These are phyloP conservation scores for Emydocephalus ijimae DNA, from an alignment of 2,113 vertebrate genomes.

Conservation along the genomic window DNA sequence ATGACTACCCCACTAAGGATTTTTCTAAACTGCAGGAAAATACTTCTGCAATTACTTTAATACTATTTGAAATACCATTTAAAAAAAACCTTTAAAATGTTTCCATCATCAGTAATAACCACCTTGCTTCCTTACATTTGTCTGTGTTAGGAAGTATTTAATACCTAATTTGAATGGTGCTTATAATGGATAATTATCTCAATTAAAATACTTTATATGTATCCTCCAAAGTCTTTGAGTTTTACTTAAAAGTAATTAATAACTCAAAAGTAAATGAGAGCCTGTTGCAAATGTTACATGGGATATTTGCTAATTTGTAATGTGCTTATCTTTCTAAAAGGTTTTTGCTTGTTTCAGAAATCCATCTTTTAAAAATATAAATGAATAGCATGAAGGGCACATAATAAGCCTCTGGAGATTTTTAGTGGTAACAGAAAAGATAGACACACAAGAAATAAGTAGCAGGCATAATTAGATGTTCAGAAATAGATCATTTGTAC, in stretches of 20 bases:
- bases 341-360: not conserved
- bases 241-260: not conserved
- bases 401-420: not conserved
- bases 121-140: not conserved
- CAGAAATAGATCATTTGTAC: not conserved
- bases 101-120: not conserved
- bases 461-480: not conserved
- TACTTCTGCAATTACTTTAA: not conserved
- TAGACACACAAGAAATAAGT: not conserved
- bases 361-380: not conserved
- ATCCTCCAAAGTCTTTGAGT: not conserved
- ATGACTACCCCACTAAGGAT: not conserved
- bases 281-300: not conserved
- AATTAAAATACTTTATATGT: not conserved
- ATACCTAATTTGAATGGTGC: not conserved
- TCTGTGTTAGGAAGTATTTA: not conserved
- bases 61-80: not conserved
- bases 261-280: not conserved
- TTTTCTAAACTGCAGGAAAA: not conserved
- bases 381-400: not conserved
- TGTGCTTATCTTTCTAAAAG: not conserved
- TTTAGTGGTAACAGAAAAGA: not conserved
- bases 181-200: not conserved
- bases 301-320: not conserved
- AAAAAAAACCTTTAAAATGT: not conserved